phyloP scores from a whole-genome alignment of 2,888 invertebrate genomes.

The Lasioglossum oenotherae region DNA sequence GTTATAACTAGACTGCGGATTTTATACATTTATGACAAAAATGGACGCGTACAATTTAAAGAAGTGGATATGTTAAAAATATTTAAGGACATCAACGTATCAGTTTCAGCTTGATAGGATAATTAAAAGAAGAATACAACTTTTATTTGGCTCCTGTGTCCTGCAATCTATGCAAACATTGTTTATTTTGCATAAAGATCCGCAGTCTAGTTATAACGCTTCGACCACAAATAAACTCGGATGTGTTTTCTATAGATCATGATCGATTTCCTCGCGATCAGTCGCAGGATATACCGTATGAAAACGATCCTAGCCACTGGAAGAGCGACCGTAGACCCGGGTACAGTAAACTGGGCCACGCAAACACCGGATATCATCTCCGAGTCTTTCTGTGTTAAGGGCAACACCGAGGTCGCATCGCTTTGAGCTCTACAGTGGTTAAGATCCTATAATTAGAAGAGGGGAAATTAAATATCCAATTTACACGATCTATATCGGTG shows the following conservation, averaged over 20 bases:
- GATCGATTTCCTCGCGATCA: background rate
- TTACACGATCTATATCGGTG: too few species aligned
- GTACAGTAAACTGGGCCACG: constrained; percentile 48
- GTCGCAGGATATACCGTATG: background rate
- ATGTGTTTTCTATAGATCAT: background rate
- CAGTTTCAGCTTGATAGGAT: too few species aligned
- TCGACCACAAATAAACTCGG: background rate
- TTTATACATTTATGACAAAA: too few species aligned
- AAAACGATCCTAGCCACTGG: background rate
- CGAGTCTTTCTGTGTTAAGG: background rate
- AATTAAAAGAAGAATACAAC: too few species aligned
- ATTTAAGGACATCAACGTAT: too few species aligned
- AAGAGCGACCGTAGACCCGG: background rate
- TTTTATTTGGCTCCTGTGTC: too few species aligned
- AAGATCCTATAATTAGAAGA: background rate
- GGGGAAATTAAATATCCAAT: background rate
- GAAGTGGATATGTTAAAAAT: too few species aligned
- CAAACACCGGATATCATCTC: constrained; percentile 27
- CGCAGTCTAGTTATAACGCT: background rate
- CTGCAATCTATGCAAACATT: too few species aligned
- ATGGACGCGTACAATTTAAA: too few species aligned
- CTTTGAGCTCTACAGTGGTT: background rate
- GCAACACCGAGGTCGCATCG: background rate
- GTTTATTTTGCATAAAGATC: too few species aligned
- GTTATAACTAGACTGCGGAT: background rate